phyloP scores from a whole-genome alignment of 1,140 invertebrate genomes.

The Ostrea edulis region DNA sequence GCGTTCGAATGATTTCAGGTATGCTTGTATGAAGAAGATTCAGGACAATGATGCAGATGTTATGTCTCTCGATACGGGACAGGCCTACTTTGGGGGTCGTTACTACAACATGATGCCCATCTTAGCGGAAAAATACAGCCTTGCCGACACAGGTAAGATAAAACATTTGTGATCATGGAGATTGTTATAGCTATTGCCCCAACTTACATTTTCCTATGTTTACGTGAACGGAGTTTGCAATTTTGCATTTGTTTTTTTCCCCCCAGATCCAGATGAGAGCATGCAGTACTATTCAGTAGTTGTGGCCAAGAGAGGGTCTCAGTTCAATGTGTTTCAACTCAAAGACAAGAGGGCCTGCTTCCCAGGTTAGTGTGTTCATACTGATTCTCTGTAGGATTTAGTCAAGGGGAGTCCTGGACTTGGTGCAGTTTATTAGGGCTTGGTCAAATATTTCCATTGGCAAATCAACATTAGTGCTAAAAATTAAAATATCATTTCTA shows the following conservation, averaged over 20 bases:
- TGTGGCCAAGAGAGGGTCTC: conserved; percentile 86
- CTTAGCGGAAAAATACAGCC: conserved; percentile 76
- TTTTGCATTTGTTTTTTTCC: too few species aligned
- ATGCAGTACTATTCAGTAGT: conserved; percentile 93
- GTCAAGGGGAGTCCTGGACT: too few species aligned
- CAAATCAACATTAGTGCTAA: too few species aligned
- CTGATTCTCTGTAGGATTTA: too few species aligned
- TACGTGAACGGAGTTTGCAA: neutral
- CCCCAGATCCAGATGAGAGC: conserved; percentile 78
- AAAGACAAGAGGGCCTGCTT: conserved; percentile 88
- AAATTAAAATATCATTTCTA: too few species aligned
- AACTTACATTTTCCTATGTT: neutral
- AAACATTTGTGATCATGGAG: neutral
- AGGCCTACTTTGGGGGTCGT: conserved; percentile 94
- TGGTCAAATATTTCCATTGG: too few species aligned
- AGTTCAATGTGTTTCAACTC: conserved; percentile 83
- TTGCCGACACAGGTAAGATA: conserved; percentile 68
- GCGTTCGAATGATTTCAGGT: conserved; percentile 78
- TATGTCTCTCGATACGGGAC: conserved; percentile 93
- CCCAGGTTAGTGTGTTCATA: conserved; percentile 44
- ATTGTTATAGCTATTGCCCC: neutral
- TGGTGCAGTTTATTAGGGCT: too few species aligned
- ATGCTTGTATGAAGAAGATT: conserved; percentile 89
- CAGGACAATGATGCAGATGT: conserved; percentile 89
- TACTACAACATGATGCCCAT: conserved; percentile 95